Percentiles rank a stretch among this genome's conserved stretches.
These are phyloP conservation scores for Carpatolechia fugitivella DNA, from an alignment of 2,888 invertebrate genomes.

Conservation along the genomic window DNA sequence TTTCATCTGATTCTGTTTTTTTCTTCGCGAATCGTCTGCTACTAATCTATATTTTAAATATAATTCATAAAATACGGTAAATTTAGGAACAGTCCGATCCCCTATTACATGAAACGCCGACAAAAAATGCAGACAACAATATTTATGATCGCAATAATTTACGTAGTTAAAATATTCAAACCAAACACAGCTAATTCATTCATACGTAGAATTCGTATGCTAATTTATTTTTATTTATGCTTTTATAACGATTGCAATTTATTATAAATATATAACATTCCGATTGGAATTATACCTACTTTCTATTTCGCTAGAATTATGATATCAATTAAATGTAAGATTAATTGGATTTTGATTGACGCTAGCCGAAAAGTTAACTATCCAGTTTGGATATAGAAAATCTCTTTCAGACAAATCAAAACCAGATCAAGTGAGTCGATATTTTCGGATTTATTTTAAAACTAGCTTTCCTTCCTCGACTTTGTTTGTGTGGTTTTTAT, in stretches of 20 bases:
- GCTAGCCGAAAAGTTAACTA: not conserved
- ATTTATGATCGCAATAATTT: not conserved
- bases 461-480: too few species aligned
- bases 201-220: not conserved
- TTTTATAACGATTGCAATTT: not conserved
- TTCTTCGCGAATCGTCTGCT: too few species aligned
- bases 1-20: too few species aligned
- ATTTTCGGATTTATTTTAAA: not conserved
- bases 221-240: not conserved
- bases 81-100: too few species aligned
- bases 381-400: not conserved
- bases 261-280: not conserved
- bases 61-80: too few species aligned
- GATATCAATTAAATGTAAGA: not conserved
- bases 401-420: too few species aligned
- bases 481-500: too few species aligned
- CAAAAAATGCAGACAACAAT: too few species aligned
- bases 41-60: too few species aligned
- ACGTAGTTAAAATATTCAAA: not conserved
- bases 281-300: not conserved
- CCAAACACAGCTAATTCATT: not conserved
- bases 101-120: too few species aligned
- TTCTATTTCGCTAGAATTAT: constrained; percentile 4
- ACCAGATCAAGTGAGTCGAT: too few species aligned
- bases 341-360: not conserved